Conservation (phyloP, 2,888 invertebrate species). For the Saturnia japonica region DNA sequence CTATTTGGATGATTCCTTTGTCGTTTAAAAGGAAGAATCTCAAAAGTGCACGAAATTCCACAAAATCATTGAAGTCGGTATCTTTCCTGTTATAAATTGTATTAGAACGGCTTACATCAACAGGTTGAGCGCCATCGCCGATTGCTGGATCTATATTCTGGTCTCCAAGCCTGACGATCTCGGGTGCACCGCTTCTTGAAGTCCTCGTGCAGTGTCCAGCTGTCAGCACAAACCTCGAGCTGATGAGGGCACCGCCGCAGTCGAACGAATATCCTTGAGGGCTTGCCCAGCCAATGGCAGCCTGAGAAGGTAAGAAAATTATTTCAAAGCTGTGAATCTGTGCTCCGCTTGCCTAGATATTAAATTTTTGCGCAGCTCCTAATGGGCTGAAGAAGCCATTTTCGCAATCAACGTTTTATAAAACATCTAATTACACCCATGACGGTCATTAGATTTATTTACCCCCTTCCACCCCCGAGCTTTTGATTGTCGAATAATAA, state of each 20-base stretch:
- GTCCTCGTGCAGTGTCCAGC: slow-evolving; percentile 75
- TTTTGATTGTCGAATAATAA: too few relatives aligned
- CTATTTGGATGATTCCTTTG: too few relatives aligned
- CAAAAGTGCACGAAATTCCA: background rate
- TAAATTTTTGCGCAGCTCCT: too few relatives aligned
- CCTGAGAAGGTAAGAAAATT: slow-evolving; percentile 34
- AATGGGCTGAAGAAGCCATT: too few relatives aligned
- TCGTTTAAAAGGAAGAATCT: too few relatives aligned
- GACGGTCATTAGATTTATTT: too few relatives aligned
- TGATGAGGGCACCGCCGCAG: slow-evolving; percentile 86
- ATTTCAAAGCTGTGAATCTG: too few relatives aligned
- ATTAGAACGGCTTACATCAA: slow-evolving; percentile 54
- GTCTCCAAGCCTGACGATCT: slow-evolving; percentile 81
- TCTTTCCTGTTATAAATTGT: too few relatives aligned
- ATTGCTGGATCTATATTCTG: slow-evolving; percentile 74
- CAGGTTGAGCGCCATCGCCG: slow-evolving; percentile 73
- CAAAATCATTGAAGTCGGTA: background rate
- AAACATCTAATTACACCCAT: too few relatives aligned
- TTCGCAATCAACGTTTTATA: too few relatives aligned
- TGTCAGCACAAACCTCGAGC: slow-evolving; percentile 83
- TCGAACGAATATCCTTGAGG: slow-evolving; percentile 63
- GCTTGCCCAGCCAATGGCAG: slow-evolving; percentile 61
- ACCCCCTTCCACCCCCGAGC: too few relatives aligned
- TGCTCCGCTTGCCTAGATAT: too few relatives aligned
- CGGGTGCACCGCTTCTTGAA: slow-evolving; percentile 56